Conservation (phyloP, 1,140 invertebrate species). For the Sweltsa coloradensis region DNA sequence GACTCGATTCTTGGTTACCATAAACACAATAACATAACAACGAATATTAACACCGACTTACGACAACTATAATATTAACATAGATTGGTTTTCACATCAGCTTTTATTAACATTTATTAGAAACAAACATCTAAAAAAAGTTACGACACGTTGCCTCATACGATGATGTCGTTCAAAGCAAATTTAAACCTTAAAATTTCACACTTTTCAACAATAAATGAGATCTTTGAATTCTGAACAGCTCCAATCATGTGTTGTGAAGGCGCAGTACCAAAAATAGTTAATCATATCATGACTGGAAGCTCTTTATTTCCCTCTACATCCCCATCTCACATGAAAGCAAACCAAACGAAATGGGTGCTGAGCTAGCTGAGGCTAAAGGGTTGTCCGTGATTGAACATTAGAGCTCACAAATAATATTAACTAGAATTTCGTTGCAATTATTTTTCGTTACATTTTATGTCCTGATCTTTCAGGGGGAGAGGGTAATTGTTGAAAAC, state of each 20-base stretch:
- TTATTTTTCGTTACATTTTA: neutral
- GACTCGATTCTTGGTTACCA: neutral
- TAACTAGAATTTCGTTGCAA: slow-evolving; percentile 1
- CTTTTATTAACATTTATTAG: neutral
- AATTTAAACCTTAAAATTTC: neutral
- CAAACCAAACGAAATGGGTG: neutral
- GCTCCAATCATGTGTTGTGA: slow-evolving; percentile 3
- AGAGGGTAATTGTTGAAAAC: slow-evolving; percentile 1
- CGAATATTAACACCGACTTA: neutral
- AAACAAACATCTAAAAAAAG: neutral
- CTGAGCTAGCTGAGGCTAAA: neutral
- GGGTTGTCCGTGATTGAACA: neutral
- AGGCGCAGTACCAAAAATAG: slow-evolving; percentile 9
- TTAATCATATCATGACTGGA: slow-evolving; percentile 4
- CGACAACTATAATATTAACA: neutral
- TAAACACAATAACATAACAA: neutral
- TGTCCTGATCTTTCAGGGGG: neutral
- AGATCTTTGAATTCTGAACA: neutral
- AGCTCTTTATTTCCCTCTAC: slow-evolving; percentile 4
- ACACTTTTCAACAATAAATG: neutral
- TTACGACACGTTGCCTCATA: too few relatives aligned
- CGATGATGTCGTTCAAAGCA: too few relatives aligned
- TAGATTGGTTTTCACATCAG: neutral
- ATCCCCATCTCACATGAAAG: slow-evolving; percentile 2
- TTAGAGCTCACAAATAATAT: slow-evolving; percentile 1